A percentile compares a stretch with the other conserved stretches of the same genome.
Evolutionary conservation across 1,140 invertebrate species (phyloP).

Genomic region (Drosophila novamexicana): DNA sequence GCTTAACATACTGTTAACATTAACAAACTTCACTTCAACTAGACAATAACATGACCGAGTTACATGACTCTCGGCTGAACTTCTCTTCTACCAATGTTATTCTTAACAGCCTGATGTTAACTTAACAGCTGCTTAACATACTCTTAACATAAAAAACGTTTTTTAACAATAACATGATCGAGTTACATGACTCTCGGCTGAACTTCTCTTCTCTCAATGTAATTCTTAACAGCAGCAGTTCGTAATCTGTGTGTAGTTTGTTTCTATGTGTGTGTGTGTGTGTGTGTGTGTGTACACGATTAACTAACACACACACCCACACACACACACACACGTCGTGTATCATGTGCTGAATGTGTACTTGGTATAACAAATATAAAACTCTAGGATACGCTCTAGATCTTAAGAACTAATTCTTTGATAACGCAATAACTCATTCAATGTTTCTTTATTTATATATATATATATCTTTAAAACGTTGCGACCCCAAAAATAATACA

Average conservation of each 20-base stretch:
- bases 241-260: neutral
- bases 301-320: neutral
- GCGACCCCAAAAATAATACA: slow-evolving; percentile 27
- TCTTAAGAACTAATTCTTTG: slow-evolving; percentile 26
- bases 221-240: neutral
- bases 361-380: neutral
- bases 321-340: neutral
- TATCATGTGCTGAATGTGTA: slow-evolving; percentile 20
- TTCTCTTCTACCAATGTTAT: neutral
- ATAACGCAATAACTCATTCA: slow-evolving; percentile 39
- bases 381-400: neutral
- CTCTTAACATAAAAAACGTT: neutral
- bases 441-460: slow-evolving; percentile 58
- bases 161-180: too few species aligned
- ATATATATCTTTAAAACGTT: slow-evolving; percentile 33
- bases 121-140: neutral
- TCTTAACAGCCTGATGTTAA: neutral
- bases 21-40: too few species aligned
- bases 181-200: too few species aligned
- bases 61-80: too few species aligned
- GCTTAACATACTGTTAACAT: neutral
- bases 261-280: too few species aligned
- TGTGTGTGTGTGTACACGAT: too few species aligned
- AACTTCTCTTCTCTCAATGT: neutral
- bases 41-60: too few species aligned